Conservation (phyloP, 2,113 vertebrate species). For the Cercocebus atys region DNA sequence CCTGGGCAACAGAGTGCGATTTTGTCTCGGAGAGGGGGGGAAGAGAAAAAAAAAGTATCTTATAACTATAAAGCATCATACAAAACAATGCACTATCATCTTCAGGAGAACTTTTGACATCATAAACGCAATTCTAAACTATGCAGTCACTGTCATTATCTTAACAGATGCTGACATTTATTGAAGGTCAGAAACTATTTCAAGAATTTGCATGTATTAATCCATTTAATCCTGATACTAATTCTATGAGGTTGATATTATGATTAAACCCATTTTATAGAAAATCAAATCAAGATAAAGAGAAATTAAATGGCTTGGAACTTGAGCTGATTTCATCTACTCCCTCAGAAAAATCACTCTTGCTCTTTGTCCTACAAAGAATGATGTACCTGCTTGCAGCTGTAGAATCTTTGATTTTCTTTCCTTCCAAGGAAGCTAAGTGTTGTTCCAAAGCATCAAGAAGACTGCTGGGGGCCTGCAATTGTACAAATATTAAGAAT, state of each 20-base stretch:
- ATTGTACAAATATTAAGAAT: slow-evolving; percentile 62
- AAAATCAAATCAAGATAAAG: slow-evolving; percentile 24
- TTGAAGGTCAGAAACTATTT: neutral
- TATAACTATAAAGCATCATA: neutral
- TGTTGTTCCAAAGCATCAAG: slow-evolving; percentile 99
- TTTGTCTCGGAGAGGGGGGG: neutral
- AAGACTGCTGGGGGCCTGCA: slow-evolving; percentile 97
- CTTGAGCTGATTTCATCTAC: neutral
- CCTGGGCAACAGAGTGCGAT: no score
- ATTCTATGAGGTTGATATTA: neutral
- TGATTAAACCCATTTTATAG: neutral
- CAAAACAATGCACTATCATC: neutral
- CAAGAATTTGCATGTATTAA: slow-evolving; percentile 31
- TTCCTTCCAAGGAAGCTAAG: slow-evolving; percentile 98
- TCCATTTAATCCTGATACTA: neutral
- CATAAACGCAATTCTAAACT: slow-evolving; percentile 24
- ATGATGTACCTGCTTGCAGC: slow-evolving; percentile 94
- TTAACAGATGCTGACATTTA: slow-evolving; percentile 1
- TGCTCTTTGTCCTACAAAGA: neutral
- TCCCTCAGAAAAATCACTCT: slow-evolving; percentile 6
- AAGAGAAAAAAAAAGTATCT: neutral
- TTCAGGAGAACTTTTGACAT: neutral
- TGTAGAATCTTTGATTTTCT: slow-evolving; percentile 99
- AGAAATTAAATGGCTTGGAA: slow-evolving; percentile 9
- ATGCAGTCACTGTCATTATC: neutral